These are phyloP conservation scores for Alca torda DNA, from an alignment of 2,797 vertebrate species.

Conservation along the genomic window DNA sequence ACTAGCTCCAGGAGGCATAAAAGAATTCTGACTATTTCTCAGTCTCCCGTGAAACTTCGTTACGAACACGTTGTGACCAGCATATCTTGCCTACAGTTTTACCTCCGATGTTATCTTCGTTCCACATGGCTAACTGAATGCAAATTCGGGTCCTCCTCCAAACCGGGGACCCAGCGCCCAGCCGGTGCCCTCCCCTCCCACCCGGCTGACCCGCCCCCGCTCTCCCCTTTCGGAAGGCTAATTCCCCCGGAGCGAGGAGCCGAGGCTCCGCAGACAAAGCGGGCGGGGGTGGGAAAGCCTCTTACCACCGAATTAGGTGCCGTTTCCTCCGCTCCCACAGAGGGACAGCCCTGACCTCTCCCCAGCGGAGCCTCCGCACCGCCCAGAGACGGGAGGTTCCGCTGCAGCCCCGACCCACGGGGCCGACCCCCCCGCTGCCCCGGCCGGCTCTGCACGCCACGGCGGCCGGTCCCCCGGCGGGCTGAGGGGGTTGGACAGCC, in stretches of 20 bases:
- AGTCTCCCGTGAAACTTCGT: background rate
- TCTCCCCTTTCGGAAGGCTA: too few species aligned
- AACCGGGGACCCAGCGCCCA: background rate
- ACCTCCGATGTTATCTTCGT: rapidly evolving
- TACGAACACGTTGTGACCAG: background rate
- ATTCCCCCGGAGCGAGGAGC: background rate
- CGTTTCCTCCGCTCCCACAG: background rate
- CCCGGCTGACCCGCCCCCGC: background rate
- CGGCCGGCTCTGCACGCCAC: background rate
- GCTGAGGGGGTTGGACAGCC: background rate
- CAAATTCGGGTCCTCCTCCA: background rate
- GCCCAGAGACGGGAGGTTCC: background rate
- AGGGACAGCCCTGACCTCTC: background rate
- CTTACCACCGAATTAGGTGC: background rate
- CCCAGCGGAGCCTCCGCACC: background rate
- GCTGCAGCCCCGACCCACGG: background rate
- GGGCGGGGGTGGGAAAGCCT: slow-evolving; percentile 22
- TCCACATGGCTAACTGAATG: rapidly evolving
- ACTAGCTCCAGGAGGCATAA: background rate
- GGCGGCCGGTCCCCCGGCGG: background rate
- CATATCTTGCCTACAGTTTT: rapidly evolving
- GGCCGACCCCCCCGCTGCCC: background rate
- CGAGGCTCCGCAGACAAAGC: slow-evolving; percentile 11
- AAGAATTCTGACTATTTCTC: background rate
- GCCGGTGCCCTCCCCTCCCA: background rate